Conservation (phyloP, 2,113 vertebrate species). For the Ptychochromis oligacanthus region DNA sequence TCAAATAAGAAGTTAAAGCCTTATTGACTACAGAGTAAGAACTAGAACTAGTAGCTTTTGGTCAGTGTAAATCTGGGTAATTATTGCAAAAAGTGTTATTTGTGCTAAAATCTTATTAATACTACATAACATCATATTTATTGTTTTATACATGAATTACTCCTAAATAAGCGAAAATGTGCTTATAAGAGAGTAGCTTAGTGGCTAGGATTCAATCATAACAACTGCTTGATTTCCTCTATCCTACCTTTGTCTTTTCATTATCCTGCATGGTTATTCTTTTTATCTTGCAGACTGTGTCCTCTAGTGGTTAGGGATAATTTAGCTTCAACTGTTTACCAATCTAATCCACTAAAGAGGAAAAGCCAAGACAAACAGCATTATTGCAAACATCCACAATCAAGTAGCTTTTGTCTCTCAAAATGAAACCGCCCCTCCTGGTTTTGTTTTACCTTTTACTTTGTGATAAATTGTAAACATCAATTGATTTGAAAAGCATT, state of each 20-base stretch:
- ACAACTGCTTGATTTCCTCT: not conserved
- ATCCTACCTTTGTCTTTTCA: not conserved
- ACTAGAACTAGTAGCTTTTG: no score
- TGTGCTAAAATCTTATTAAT: no score
- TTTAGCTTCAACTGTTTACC: constrained; percentile 47
- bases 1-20: no score
- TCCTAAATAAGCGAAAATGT: no score
- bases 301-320: constrained; percentile 20
- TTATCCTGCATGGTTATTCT: not conserved
- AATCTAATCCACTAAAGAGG: constrained; percentile 52
- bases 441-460: constrained; percentile 41
- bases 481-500: constrained; percentile 48
- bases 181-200: not conserved
- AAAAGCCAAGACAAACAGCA: constrained; percentile 23
- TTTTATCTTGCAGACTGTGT: constrained; percentile 20
- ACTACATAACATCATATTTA: no score
- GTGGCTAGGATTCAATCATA: not conserved
- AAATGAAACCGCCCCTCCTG: constrained; percentile 21
- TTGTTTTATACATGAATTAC: no score
- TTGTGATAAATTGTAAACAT: constrained; percentile 56
- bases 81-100: no score
- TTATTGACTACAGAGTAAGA: no score
- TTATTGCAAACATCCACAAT: constrained; percentile 33
- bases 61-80: no score
- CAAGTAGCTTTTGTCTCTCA: constrained; percentile 13